phyloP scores from a whole-genome alignment of 2,797 vertebrate species.

The Danio choprae region DNA sequence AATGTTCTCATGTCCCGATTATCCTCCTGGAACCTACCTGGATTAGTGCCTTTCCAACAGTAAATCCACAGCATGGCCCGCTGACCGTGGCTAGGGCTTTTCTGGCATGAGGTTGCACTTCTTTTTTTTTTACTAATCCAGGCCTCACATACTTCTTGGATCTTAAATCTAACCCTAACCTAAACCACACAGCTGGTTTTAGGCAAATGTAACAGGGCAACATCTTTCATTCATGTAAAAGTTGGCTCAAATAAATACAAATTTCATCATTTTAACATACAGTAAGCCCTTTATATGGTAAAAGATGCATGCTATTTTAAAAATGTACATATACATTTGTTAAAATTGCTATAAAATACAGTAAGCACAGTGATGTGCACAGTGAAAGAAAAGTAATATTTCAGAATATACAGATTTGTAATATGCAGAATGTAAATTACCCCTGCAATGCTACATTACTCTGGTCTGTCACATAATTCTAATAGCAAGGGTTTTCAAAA shows the following conservation, averaged over 20 bases:
- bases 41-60: slow-evolving; percentile 38
- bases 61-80: slow-evolving; percentile 21
- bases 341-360: no score
- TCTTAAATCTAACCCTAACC: neutral
- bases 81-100: slow-evolving; percentile 35
- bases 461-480: no score
- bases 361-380: no score
- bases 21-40: slow-evolving; percentile 36
- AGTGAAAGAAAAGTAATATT: no score
- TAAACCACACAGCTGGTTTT: neutral
- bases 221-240: neutral
- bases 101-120: slow-evolving; percentile 32
- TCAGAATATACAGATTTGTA: no score
- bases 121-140: slow-evolving; percentile 33
- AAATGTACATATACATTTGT: no score
- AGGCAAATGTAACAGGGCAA: neutral
- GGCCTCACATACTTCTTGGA: neutral
- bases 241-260: neutral
- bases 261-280: neutral
- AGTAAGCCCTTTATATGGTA: neutral
- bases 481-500: neutral
- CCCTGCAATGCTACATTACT: no score
- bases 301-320: neutral
- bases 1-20: slow-evolving; percentile 37
- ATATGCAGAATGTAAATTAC: no score